Conservation (phyloP, 1,140 invertebrate species). For the Drosophila bipectinata region DNA sequence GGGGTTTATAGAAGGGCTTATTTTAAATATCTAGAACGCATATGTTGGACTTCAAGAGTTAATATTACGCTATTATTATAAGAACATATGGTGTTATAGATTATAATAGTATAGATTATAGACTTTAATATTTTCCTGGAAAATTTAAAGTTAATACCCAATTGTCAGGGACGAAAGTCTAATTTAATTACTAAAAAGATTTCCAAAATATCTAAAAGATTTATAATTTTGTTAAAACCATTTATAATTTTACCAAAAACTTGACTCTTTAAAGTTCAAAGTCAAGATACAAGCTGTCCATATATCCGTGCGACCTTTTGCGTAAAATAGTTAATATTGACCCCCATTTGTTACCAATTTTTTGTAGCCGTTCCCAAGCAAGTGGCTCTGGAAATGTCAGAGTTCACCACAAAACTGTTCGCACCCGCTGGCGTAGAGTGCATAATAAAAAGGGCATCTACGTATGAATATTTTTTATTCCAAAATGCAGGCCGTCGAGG, state of each 20-base stretch:
- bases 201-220: too few relatives aligned
- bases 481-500: slow-evolving; percentile 70
- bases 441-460: slow-evolving; percentile 69
- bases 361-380: background rate
- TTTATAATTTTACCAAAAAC: too few relatives aligned
- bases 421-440: slow-evolving; percentile 39
- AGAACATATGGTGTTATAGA: too few relatives aligned
- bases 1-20: background rate
- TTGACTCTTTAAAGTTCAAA: background rate
- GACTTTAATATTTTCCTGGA: too few relatives aligned
- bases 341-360: slow-evolving; percentile 32
- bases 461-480: slow-evolving; percentile 65
- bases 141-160: too few relatives aligned
- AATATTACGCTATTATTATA: too few relatives aligned
- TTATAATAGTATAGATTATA: too few relatives aligned
- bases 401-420: slow-evolving; percentile 31
- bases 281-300: slow-evolving; percentile 7
- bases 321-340: slow-evolving; percentile 32
- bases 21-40: too few relatives aligned
- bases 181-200: too few relatives aligned
- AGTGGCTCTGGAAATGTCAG: slow-evolving; percentile 10
- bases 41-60: too few relatives aligned
- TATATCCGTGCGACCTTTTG: slow-evolving; percentile 26
- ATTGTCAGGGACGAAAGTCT: too few relatives aligned
- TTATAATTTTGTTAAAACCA: too few relatives aligned